Conservation (phyloP, 2,888 invertebrate species). For the Xanthostigma xanthostigma region DNA sequence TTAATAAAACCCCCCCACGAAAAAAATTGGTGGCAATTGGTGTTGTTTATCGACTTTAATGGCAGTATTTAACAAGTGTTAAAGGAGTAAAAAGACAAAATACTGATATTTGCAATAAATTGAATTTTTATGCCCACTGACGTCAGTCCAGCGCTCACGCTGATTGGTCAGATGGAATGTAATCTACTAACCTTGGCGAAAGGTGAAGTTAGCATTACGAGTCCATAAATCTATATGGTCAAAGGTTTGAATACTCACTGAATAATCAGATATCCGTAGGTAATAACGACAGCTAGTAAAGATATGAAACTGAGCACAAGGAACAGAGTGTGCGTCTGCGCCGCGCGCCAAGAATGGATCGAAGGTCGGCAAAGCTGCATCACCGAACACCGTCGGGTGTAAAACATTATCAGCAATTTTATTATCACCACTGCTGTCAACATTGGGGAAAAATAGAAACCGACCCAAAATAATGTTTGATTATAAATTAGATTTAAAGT, state of each 20-base stretch:
- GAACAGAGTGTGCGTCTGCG: conserved; percentile 63
- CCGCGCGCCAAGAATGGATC: conserved; percentile 47
- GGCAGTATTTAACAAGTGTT: too few relatives aligned
- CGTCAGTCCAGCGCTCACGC: too few relatives aligned
- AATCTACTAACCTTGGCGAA: too few relatives aligned
- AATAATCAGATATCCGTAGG: conserved; percentile 47
- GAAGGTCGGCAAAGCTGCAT: conserved; percentile 53
- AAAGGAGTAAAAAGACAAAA: too few relatives aligned
- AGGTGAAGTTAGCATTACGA: too few relatives aligned
- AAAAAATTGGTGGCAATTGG: too few relatives aligned
- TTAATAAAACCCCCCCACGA: too few relatives aligned
- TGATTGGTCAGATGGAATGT: too few relatives aligned
- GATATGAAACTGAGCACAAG: conserved; percentile 50
- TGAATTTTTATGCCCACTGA: too few relatives aligned
- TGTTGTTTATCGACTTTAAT: too few relatives aligned
- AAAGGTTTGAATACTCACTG: conserved; percentile 28
- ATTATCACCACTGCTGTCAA: conserved; percentile 46
- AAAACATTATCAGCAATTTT: conserved; percentile 58
- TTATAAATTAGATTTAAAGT: conserved; percentile 67
- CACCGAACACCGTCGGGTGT: conserved; percentile 46
- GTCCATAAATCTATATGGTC: too few relatives aligned
- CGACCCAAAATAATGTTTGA: conserved; percentile 64
- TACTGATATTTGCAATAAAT: too few relatives aligned
- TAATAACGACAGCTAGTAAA: conserved; percentile 41
- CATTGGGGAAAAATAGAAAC: conserved; percentile 56